Base-by-base conservation (phyloP, 2,888 invertebrate genomes). In the Strigamia transsilvanica region DNA sequence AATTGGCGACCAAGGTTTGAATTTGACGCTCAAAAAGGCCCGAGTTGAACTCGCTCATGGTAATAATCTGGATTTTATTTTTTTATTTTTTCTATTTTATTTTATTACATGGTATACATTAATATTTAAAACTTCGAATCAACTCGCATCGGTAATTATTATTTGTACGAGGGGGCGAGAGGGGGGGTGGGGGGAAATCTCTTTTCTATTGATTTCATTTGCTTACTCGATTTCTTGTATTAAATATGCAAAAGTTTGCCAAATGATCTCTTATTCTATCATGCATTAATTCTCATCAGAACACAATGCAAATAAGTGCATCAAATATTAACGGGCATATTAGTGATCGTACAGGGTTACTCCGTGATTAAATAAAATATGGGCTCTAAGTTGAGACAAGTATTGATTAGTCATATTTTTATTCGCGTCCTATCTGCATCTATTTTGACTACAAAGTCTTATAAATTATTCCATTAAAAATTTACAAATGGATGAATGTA, bases 41-140 rank as follows among this genome's bases (percentile, higher is more conserved):
- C 13, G 51, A 51, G 51, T 51, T 51, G 51, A 51, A 51, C 51
- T 51, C 51, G n/a, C n/a, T 51, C 51, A 7, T 15, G 51, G 51
- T 51, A 51, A 51, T 51, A 51, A 51, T 51, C n/a, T 51, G n/a
- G n/a, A 51, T 15, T 51, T 51, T 51, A n/a, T n/a, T n/a, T n/a
- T n/a, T n/a, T n/a, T n/a, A n/a, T n/a, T n/a, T n/a, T n/a, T n/a
- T n/a, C n/a, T n/a, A n/a, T n/a, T n/a, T n/a, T n/a, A n/a, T n/a
- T n/a, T n/a, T n/a, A n/a, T n/a, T n/a, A n/a, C n/a, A n/a, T n/a
- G n/a, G n/a, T n/a, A n/a, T n/a, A n/a, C 18, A 51, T 51, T 51
- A 51, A 51, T 51, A 51, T 51, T 51, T 51, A 51, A 51, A 51
- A n/a, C 51, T 51, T 51, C 51, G n/a, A 51, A 51, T 51, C 51